phyloP scores from a whole-genome alignment of 2,113 vertebrate species.

The Paracanthobrama guichenoti region DNA sequence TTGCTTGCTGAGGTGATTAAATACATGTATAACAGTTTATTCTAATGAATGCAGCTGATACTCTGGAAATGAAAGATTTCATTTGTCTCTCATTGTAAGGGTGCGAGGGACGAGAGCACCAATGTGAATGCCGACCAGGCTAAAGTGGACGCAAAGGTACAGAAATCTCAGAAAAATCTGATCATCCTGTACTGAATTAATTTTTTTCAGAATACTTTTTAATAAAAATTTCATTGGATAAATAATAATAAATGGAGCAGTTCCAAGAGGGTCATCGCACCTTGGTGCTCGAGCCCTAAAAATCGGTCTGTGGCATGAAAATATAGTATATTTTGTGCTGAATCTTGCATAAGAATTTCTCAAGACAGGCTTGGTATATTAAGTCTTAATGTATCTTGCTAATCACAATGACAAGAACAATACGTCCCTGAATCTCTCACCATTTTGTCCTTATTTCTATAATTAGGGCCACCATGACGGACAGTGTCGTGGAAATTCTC shows the following conservation, averaged over 20 bases:
- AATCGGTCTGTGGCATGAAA: not conserved
- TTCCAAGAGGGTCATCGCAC: too few species aligned
- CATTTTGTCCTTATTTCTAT: not conserved
- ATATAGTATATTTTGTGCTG: not conserved
- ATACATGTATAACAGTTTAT: not conserved
- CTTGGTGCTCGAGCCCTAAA: not conserved
- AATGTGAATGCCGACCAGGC: constrained; percentile 64
- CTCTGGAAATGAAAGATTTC: not conserved
- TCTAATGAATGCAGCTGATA: not conserved
- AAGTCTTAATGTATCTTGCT: too few species aligned
- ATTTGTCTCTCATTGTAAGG: constrained; percentile 59
- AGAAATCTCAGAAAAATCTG: not conserved
- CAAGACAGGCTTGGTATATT: too few species aligned
- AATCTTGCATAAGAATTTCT: too few species aligned
- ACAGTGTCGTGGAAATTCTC: too few species aligned
- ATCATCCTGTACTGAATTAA: not conserved
- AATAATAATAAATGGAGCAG: too few species aligned
- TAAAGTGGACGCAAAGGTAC: constrained; percentile 74
- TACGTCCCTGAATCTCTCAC: not conserved
- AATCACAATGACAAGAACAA: too few species aligned
- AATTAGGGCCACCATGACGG: not conserved
- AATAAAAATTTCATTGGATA: too few species aligned
- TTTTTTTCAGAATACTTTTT: not conserved
- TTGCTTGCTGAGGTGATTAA: constrained; percentile 76
- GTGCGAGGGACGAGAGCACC: constrained; percentile 67